Evolutionary conservation across 2,797 vertebrate genomes (phyloP).

Genomic region (Sus cebifrons): DNA sequence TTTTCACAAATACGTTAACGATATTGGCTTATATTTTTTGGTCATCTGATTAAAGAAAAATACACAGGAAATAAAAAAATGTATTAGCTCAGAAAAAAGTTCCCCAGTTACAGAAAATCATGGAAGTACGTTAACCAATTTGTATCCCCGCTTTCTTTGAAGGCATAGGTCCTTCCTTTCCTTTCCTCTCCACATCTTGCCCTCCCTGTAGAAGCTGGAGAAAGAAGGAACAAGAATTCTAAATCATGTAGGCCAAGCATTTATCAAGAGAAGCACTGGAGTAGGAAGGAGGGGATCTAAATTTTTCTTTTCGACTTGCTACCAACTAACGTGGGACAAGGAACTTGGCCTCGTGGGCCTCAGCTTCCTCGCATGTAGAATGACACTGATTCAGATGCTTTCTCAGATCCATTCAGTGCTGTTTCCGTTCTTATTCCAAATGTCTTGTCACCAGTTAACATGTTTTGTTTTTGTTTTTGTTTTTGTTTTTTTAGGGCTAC

Average conservation of each 20-base stretch:
- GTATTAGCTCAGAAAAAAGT: constrained; percentile 31
- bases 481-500: too few species aligned
- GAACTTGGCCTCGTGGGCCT: neutral
- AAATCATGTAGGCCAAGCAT: neutral
- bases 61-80: neutral
- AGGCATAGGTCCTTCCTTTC: neutral
- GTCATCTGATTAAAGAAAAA: constrained; percentile 28
- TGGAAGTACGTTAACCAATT: neutral
- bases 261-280: neutral
- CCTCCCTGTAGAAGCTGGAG: neutral
- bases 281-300: neutral
- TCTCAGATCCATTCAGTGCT: neutral
- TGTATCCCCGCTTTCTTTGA: neutral
- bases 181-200: neutral
- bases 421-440: neutral
- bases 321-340: neutral
- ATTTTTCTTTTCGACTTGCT: neutral
- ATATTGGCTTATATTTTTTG: neutral
- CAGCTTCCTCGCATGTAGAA: neutral
- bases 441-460: neutral
- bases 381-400: neutral
- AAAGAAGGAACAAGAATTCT: neutral
- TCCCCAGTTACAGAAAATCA: neutral
- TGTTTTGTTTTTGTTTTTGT: too few species aligned
- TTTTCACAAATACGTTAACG: neutral